Evolutionary conservation across 2,888 invertebrate species (phyloP), one percentile per base, ranked within the genome.

Genomic region (Catocala nupta): DNA sequence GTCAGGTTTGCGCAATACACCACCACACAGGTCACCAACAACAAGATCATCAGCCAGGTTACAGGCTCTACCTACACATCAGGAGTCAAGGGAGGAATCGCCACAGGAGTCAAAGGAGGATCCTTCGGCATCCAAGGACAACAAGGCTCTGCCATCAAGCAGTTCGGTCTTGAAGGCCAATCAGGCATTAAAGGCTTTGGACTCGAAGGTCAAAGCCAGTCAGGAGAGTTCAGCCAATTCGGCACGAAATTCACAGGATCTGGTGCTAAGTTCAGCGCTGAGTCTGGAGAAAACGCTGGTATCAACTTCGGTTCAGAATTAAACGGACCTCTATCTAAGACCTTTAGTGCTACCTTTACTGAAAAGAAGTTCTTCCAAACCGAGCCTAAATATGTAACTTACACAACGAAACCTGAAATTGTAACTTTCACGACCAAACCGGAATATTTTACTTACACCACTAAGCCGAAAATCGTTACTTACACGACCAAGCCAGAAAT

Each of bases 301-400:
- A 59, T 79, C 5, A 81, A 81, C 16, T 84, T 87, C 48, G 84
- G 81, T 7, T 63, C 80, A 0, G 81, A 88, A 65, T 63, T 90
- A n/a, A 87, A 88, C 5, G 83, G 84, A 0, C 93, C 93, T 0
- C 72, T 91, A 0, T 81, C 89, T 0, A 92, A 93, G 36, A 86
- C 84, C 0, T 91, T 87, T 77, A 89, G 87, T 56, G 89, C 92
- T 0, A 85, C 90, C 0, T 92, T 86, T 65, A 78, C 88, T 0
- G 91, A 92, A 60, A 91, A 91, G 77, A 92, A 93, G 36, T 84
- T 87, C 11, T 91, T 82, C 87, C 88, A 92, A 65, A 81, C 85
- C 1, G 91, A 92, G 52, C 90, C 90, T 0, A 84, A 88, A 73
- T 77, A 81, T 4, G 77, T 86, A 0, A 87, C 86, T 0, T 88